Percentiles rank a stretch among this genome's conserved stretches.
phyloP scores from a whole-genome alignment of 2,113 vertebrate genomes.

The Piaya cayana region DNA sequence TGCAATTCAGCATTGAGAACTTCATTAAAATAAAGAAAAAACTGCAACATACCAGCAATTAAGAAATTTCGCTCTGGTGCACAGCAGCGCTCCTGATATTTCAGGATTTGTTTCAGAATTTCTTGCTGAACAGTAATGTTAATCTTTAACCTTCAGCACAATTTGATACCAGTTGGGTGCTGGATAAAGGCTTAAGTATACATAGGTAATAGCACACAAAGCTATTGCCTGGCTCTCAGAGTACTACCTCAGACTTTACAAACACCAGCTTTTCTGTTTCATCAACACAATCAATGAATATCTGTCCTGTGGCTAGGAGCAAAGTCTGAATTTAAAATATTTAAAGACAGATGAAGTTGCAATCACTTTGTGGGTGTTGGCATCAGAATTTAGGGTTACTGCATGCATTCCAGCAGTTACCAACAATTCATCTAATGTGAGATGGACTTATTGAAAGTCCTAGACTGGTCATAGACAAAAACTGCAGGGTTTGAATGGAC shows the following conservation, averaged over 20 bases:
- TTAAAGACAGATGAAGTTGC: background rate
- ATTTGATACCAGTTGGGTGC: background rate
- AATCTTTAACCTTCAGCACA: background rate
- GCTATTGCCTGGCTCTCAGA: background rate
- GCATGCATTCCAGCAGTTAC: background rate
- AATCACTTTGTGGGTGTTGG: background rate
- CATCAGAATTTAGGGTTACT: background rate
- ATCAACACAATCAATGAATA: background rate
- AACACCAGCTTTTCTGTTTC: conserved; percentile 16
- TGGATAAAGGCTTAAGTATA: background rate
- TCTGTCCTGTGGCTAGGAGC: background rate
- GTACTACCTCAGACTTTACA: background rate
- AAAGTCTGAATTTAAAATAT: background rate
- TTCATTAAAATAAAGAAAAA: conserved; percentile 20
- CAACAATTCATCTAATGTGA: background rate
- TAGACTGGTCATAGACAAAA: background rate
- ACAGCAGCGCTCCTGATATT: background rate
- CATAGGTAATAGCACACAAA: background rate
- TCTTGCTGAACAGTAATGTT: background rate
- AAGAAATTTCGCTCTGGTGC: background rate
- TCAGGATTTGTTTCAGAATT: background rate
- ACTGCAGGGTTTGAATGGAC: background rate
- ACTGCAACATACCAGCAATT: background rate
- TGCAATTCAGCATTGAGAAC: background rate
- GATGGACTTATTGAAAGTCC: background rate